Conservation (phyloP, 92 coral and sea anemone genomes). For the Parazoanthus swiftii region DNA sequence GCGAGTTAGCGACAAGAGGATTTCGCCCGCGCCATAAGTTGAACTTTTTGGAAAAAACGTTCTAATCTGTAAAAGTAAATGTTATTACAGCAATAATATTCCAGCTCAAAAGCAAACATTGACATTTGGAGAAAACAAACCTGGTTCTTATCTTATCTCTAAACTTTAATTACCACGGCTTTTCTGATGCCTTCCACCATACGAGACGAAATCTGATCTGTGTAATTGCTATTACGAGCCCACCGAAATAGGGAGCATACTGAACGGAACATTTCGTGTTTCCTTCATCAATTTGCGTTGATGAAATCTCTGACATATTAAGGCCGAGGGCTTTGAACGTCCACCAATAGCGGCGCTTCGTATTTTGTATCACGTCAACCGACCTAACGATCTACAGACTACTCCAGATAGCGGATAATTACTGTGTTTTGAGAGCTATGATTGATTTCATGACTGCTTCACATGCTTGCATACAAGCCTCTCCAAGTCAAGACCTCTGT, state of each 20-base stretch:
- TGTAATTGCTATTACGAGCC: constrained; percentile 76
- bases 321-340: constrained; percentile 43
- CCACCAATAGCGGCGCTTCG: constrained; percentile 64
- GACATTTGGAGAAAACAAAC: constrained; percentile 66
- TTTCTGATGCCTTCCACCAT: constrained; percentile 65
- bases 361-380: constrained; percentile 35
- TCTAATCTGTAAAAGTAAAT: constrained; percentile 47
- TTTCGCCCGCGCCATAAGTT: constrained; percentile 16
- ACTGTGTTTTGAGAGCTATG: constrained; percentile 32
- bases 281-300: constrained; percentile 82
- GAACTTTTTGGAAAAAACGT: constrained; percentile 9
- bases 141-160: constrained; percentile 92
- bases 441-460: constrained; percentile 31
- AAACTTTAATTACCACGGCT: constrained; percentile 77
- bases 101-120: constrained; percentile 48
- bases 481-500: constrained; percentile 35
- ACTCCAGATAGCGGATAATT: constrained; percentile 57
- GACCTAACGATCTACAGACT: constrained; percentile 42
- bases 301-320: constrained; percentile 60
- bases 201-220: constrained; percentile 92
- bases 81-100: constrained; percentile 46
- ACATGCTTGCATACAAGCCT: constrained; percentile 24
- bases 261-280: constrained; percentile 64
- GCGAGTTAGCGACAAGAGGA: constrained; percentile 41
- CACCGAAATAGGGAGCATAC: constrained; percentile 61